These are phyloP conservation scores for Hirtodrosophila duncani DNA, from an alignment of 2,888 invertebrate species.

Conservation along the genomic window DNA sequence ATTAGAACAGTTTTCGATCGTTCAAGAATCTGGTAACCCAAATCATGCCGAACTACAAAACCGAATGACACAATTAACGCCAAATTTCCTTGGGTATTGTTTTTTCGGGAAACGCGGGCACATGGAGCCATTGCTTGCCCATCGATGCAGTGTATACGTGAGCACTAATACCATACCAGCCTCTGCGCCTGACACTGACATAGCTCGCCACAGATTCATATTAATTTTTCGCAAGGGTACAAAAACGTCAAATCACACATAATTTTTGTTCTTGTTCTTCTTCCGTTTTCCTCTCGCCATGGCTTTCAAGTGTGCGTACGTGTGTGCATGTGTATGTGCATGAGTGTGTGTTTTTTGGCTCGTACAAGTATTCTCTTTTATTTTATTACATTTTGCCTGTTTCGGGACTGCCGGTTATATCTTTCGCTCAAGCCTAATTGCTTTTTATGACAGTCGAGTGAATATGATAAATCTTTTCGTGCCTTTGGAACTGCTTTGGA, in stretches of 20 bases:
- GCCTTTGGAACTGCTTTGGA: slow-evolving; percentile 17
- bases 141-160: no score
- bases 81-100: no score
- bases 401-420: slow-evolving; percentile 49
- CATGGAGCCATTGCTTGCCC: no score
- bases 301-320: background rate
- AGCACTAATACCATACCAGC: no score
- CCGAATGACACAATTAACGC: no score
- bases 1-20: no score
- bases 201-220: slow-evolving; percentile 32
- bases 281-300: slow-evolving; percentile 13
- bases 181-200: no score
- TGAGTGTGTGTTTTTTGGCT: no score
- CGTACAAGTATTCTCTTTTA: slow-evolving; percentile 11
- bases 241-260: slow-evolving; percentile 60
- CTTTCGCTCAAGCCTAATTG: slow-evolving; percentile 55
- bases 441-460: slow-evolving; percentile 67
- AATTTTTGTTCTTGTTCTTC: slow-evolving; percentile 30
- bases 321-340: slow-evolving; percentile 9
- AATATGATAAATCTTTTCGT: slow-evolving; percentile 64
- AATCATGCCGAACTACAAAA: no score
- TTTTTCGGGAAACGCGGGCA: no score
- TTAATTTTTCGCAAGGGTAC: slow-evolving; percentile 25
- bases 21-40: no score
- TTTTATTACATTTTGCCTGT: slow-evolving; percentile 42